Base-by-base conservation (phyloP, 2,797 vertebrate species). In the Astyanax mexicanus region DNA sequence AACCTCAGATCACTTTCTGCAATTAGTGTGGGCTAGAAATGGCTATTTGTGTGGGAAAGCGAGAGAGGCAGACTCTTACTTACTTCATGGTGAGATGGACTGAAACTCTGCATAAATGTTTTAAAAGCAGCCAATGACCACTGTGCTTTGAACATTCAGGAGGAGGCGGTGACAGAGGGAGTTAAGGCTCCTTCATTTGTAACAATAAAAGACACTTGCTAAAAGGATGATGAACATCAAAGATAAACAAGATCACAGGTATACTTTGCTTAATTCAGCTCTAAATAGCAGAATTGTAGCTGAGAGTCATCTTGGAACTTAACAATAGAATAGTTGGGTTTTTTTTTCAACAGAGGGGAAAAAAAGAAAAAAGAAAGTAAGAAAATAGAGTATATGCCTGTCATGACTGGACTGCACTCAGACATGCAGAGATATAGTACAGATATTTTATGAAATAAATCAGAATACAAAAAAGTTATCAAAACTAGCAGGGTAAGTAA, bases 21-120 rank as follows among this genome's bases (percentile, higher is more conserved):
- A 78, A 78, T 78, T 73, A 78, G 76, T 61, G 76, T 78, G 76
- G 76, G 76, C 76, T 73, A 55, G 68, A 78, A 47, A 73, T 42
- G 35, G 42, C 69, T 72, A 52, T 73, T 47, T 61, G 70, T 61
- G 76, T 78, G 76, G 74, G 69, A 74, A 65, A 47, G 51, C 23
- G 57, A 74, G 32, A 29, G 47, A 77, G 47, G 37, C 35, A 54
- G 35, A 15, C 51, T 58, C 32, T 19, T 32, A 32, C 32, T 19
- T 32, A 32, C 52, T 27, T 44, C 51, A 73, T 66, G 73, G 44
- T 4, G 38, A 52, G 11, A 70, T 23, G 49, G 49, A 51, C 8
- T 0, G 21, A 23, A 7, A 8, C 47, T 49, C n/a, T 19, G 47
- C 17, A 49, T 8, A 49, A 49, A 49, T 19, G 47, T 3, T 49